Base-by-base conservation (phyloP, 2,113 vertebrate species). In the Onychostruthus taczanowskii region DNA sequence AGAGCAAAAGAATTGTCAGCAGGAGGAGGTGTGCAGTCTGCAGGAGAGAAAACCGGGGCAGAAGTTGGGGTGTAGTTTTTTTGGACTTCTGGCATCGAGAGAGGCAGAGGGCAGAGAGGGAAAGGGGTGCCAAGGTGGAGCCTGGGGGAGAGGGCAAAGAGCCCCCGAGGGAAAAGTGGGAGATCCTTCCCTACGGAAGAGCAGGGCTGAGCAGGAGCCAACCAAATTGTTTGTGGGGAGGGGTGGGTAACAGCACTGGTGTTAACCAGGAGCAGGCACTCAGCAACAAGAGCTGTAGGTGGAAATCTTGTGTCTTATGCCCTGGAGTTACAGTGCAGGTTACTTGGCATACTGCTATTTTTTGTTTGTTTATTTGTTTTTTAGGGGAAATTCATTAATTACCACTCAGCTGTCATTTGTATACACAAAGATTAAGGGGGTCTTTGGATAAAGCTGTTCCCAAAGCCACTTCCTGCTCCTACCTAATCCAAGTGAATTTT, bases 81-180 rank as follows among this genome's bases (percentile, higher is more conserved):
- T 37, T 66, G 14, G 13, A 31, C 37, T 50, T 13, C 9, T 41
- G 41, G 24, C 9, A 3, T 2, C 2, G 17, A 52, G 74, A 4
- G 7, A 24, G 13, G 3, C 1, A 1, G 46, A 87, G 58, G 37
- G 27, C 47, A 66, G 66, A 81, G 73, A 20, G 19, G 20, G n/a
- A 61, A 35, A 39, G 20, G 9, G 5, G 2, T 50, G 41, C 14
- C 31, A 2, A 14, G n/a, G 16, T 17, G 13, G 10, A 69, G 44
- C 11, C 19, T 43, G 49, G 21, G 4, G 7, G 9, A 12, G 9
- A 44, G 21, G 27, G 8, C 18, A 39, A 64, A 50, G 58, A n/a
- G 4, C 19, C 30, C 18, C 4, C 0, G 1, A 39, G 16, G 16
- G 61, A 24, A 7, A 17, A 20, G 35, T 1, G 6, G 70, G 30